Evolutionary conservation across 2,113 vertebrate species (phyloP).

Genomic region (Gopherus flavomarginatus): DNA sequence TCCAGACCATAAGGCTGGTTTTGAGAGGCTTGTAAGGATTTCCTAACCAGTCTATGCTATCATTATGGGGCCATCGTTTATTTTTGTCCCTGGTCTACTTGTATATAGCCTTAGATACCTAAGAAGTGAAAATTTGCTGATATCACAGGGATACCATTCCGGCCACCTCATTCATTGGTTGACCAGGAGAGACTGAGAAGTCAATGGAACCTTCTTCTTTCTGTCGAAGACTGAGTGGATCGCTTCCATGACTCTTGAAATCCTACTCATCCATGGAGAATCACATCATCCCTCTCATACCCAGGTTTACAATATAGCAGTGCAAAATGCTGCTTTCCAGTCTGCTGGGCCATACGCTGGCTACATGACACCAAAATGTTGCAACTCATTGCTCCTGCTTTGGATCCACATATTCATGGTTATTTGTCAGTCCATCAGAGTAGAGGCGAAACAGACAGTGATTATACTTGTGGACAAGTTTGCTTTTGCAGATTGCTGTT

Average conservation of each 20-base stretch:
- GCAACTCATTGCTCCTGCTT: neutral
- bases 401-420: accelerated
- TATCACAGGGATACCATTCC: neutral
- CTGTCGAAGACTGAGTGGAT: neutral
- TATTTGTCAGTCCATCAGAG: neutral
- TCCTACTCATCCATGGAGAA: neutral
- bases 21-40: neutral
- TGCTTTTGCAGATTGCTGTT: neutral
- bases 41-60: neutral
- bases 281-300: neutral
- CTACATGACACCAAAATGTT: accelerated
- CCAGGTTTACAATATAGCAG: neutral
- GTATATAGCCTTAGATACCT: neutral
- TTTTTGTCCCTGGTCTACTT: neutral
- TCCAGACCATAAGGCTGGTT: accelerated
- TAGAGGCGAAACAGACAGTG: neutral
- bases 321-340: neutral
- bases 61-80: neutral
- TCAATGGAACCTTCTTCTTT: neutral
- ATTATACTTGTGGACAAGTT: neutral
- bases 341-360: neutral
- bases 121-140: neutral
- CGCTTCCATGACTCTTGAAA: neutral
- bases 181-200: neutral
- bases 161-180: neutral